These are phyloP conservation scores for silkworm (Bombyx mori) DNA, from an alignment of 1,140 invertebrate species.

Conservation along the genomic window ASM3026992v2 NC_085118.1:17322501-17323000, in stretches of 20 bases:
- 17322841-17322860: neutral
- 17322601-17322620: constrained; percentile 96
- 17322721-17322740: constrained; percentile 23
- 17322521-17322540: constrained; percentile 2
- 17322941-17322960: neutral
- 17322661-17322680: neutral
- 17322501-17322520: constrained; percentile 59
- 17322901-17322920: neutral
- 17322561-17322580: too few relatives aligned
- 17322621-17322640: constrained; percentile 73
- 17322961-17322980: constrained; percentile 7
- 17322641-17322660: constrained; percentile 10
- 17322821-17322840: too few relatives aligned
- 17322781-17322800: too few relatives aligned
- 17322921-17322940: constrained; percentile 4
- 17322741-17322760: neutral
- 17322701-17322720: constrained; percentile 94
- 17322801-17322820: too few relatives aligned
- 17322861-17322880: constrained; percentile 82
- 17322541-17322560: neutral
- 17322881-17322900: constrained; percentile 58
- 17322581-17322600: constrained; percentile 58
- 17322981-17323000: constrained; percentile 29
- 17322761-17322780: neutral
- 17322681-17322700: constrained; percentile 80